Evolutionary conservation across 2,797 vertebrate genomes (phyloP), one percentile per base, ranked within the genome.

Genomic region (Megaceryle alcyon): DNA sequence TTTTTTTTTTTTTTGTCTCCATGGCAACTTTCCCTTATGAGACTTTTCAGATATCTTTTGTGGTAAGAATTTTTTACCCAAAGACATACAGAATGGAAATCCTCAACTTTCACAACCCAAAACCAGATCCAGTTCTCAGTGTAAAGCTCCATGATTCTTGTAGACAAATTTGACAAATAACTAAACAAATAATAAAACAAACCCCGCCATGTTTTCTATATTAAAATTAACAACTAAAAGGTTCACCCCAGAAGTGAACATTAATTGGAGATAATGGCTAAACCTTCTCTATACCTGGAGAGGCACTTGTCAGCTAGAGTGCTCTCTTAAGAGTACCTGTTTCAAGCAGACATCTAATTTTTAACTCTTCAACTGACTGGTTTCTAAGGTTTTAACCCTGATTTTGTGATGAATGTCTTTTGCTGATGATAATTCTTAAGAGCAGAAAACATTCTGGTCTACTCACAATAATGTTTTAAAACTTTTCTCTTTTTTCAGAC

Each of bases 381-480:
- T 86, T 97, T 82, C 44, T 33, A 12, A 71, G 76, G 80, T 94
- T 43, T 39, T 93, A 94, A 95, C 84, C 92, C 63, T 91, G 22
- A 89, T 82, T 96, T 49, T 87, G n/a, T 68, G 68, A 46, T 25
- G 69, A 90, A 59, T 88, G 75, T 72, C 26, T 88, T 94, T 93
- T 80, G 77, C 59, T 95, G 54, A 75, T 87, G 33, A 37, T 79
- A 78, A 76, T 88, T 92, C 59, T 84, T 44, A 87, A 77, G 77
- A 92, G 53, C 46, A 59, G 59, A 92, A 70, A 61, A 5, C 4
- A 20, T 43, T 86, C 25, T 49, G 1, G 68, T 91, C 46, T 29
- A 54, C 23, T 53, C 1, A 0, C 7, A 69, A 17, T 37, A 75
- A 49, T 12, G 7, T 54, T 70, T 71, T 22, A 37, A 2, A 78